These are phyloP conservation scores for Vulpes vulpes DNA, from an alignment of 2,113 vertebrate species.

Conservation along the genomic window DNA sequence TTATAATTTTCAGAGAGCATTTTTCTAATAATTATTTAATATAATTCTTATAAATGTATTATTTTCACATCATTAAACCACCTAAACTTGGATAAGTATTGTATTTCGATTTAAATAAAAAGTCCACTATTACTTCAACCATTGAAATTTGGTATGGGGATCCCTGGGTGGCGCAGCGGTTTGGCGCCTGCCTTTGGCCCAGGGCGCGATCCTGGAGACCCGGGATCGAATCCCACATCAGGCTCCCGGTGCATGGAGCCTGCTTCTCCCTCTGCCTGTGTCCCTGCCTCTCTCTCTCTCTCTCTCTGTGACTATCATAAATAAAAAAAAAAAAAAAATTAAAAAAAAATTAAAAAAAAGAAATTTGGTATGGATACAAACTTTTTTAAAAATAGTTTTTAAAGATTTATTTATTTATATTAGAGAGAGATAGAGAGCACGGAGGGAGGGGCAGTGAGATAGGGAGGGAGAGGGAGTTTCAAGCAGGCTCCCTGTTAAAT, in stretches of 20 bases:
- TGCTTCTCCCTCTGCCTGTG: too few species aligned
- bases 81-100: background rate
- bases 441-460: background rate
- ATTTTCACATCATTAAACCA: background rate
- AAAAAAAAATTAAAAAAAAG: background rate
- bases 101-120: background rate
- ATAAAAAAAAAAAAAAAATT: too few species aligned
- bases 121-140: background rate
- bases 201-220: too few species aligned
- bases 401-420: background rate
- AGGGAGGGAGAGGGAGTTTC: background rate
- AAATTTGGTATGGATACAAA: background rate
- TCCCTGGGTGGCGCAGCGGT: too few species aligned
- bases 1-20: background rate
- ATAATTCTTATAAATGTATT: background rate
- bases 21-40: background rate
- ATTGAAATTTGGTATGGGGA: background rate
- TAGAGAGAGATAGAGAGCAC: background rate
- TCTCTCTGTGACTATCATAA: too few species aligned
- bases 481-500: background rate
- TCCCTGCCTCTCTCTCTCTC: too few species aligned
- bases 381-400: background rate
- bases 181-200: too few species aligned
- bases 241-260: too few species aligned
- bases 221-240: too few species aligned